These are phyloP conservation scores for Larimichthys polyactis DNA, from an alignment of 2,113 vertebrate species.

Conservation along the genomic window DNA sequence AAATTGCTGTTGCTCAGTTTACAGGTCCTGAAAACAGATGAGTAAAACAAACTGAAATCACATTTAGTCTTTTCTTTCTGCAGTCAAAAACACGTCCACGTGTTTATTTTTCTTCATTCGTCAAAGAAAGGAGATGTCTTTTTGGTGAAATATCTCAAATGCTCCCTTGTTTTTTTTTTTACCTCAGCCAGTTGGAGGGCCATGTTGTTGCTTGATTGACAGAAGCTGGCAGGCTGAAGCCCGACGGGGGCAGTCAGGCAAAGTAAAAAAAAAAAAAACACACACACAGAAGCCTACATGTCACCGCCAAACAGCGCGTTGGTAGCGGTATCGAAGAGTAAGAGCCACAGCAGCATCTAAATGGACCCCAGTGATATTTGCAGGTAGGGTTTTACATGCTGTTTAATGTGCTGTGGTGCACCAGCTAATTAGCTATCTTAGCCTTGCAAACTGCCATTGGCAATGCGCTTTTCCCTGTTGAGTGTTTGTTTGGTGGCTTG, in stretches of 20 bases:
- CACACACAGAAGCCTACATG: background rate
- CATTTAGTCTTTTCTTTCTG: background rate
- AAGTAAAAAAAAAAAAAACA: background rate
- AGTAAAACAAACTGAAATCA: background rate
- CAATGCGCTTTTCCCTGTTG: background rate
- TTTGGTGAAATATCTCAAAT: background rate
- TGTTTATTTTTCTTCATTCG: background rate
- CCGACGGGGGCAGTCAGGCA: background rate
- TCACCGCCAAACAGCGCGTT: background rate
- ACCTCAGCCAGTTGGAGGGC: background rate
- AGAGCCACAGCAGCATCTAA: background rate
- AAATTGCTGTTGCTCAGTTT: conserved; percentile 92
- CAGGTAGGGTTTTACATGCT: too few species aligned
- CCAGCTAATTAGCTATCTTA: background rate
- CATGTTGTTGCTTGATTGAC: too few species aligned
- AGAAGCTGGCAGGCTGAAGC: too few species aligned
- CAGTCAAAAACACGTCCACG: background rate
- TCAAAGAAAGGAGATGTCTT: background rate
- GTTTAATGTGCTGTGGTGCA: background rate
- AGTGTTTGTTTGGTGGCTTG: background rate
- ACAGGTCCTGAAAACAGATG: conserved; percentile 87
- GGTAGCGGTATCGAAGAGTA: background rate
- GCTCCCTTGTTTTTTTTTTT: background rate
- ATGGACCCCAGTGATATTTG: background rate
- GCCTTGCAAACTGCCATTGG: background rate